Base-by-base conservation (phyloP, 2,888 invertebrate genomes). In the Myopa tessellatipennis region DNA sequence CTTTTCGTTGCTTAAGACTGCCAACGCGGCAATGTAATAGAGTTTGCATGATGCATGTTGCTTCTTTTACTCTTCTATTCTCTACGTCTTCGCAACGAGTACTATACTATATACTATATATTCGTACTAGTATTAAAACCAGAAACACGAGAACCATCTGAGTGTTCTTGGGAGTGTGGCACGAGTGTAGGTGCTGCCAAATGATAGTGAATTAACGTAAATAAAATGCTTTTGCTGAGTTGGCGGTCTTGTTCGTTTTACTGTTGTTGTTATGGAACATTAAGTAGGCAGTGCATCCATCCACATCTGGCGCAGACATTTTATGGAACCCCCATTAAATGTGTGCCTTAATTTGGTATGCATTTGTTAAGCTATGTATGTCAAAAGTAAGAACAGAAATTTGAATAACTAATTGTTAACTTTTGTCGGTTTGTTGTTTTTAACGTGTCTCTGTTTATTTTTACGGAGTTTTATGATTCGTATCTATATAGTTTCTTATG, bases 121-220 rank as follows among this genome's bases (percentile, higher is more conserved):
- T 26, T 26, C 26, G 26, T 26, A 26, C 26, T 26, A 26, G 26
- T 26, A 26, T 26, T 26, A 36, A 34, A 36, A 14, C 18, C 14
- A 16, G 26, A 26, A 63, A 14, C 63, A 36, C 14, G 18, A 36
- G n/a, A n/a, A n/a, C n/a, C n/a, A n/a, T n/a, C n/a, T 3, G 4
- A 67, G 67, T 67, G 26, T 26, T 26, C 38, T 8, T 36, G 10
- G 5, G 16, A 36, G 3, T 3, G 40, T 6, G 67, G 60, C 58
- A 60, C 71, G 71, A 12, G 60, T 60, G 71, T 71, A 38, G 71
- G 71, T 58, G 71, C 71, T 58, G 60, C 60, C 71, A 71, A 71
- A 71, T 71, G 71, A 71, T 71, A 71, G 60, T 71, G 71, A 71
- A 71, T 58, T 71, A 50, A 69, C 7, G 18, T 45, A 69, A 14